Evolutionary conservation across 1,140 invertebrate genomes (phyloP), one percentile per base, ranked within the genome.

Genomic region (Pissodes strobi): DNA sequence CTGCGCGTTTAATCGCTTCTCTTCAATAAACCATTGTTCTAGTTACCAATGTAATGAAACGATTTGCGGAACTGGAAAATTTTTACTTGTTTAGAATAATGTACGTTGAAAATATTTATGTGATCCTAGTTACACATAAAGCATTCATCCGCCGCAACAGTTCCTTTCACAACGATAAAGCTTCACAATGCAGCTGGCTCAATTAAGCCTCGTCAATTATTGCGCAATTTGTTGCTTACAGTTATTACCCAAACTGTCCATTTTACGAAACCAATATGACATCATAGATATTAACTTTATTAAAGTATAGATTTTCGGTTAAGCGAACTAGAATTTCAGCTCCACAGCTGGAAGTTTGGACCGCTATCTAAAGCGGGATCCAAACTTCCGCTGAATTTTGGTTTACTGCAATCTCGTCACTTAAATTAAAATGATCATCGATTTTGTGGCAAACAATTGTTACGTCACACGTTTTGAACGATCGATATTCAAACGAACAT

Each of bases 301-400:
- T 63, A 63, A 63, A 63, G 60, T 63, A 63, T 63, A 51, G 60
- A 63, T 63, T 63, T 63, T 63, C 60, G 38, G 60, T 63, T 63
- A 63, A 55, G 48, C 34, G 49, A 55, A 22, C 60, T 51, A 55
- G 41, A 63, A 55, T 63, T 63, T 55, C 30, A 37, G 30, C 17
- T 51, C 9, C 60, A 55, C 52, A 63, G 60, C 60, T 23, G 60
- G 49, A 37, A 23, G 25, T 63, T 46, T 39, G 18, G 48, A 39
- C 49, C 38, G 59, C 51, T 63, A 63, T 63, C 60, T 63, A 37
- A 25, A 63, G 48, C 30, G 55, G 60, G 17, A 63, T 37, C 46
- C 46, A 37, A 52, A 61, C 25, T 52, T 61, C 34, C 41, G 30
- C 23, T 37, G 5, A 43, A 15, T 27, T 61, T 37, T 37, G 21